Evolutionary conservation across 2,888 invertebrate species (phyloP).

Genomic region (Rhopalosiphum nymphaeae): DNA sequence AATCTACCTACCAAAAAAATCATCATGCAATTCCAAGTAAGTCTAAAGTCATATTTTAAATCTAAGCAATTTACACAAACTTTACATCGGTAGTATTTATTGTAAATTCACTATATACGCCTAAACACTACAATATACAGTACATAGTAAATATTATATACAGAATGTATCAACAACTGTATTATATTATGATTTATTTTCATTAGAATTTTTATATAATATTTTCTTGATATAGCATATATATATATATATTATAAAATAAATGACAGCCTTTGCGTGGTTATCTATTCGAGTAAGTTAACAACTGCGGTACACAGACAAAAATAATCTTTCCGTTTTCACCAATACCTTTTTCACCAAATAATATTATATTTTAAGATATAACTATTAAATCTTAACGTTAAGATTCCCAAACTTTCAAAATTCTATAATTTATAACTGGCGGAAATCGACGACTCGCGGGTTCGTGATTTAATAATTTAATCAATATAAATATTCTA

Average conservation of each 20-base stretch:
- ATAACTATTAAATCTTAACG: too few species aligned
- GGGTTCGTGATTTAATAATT: too few species aligned
- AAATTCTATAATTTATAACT: too few species aligned
- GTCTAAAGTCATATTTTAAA: background rate
- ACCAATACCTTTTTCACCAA: too few species aligned
- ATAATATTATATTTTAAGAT: too few species aligned
- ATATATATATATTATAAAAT: background rate
- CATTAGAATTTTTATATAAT: background rate
- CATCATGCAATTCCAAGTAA: constrained; percentile 35
- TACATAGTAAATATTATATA: background rate
- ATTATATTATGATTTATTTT: background rate
- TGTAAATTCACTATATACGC: too few species aligned
- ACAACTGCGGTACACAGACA: too few species aligned
- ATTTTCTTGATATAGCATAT: background rate
- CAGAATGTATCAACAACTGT: background rate
- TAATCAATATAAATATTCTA: background rate
- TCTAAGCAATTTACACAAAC: background rate
- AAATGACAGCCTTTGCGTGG: too few species aligned
- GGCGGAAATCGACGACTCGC: too few species aligned
- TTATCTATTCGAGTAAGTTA: too few species aligned
- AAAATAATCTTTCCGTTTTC: too few species aligned
- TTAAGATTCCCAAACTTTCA: too few species aligned
- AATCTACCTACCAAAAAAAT: background rate
- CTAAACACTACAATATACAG: background rate
- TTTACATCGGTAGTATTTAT: background rate